Percentiles rank a stretch among this genome's conserved stretches.
Evolutionary conservation across 2,888 invertebrate genomes (phyloP).

Genomic region (Vandiemenella viatica): DNA sequence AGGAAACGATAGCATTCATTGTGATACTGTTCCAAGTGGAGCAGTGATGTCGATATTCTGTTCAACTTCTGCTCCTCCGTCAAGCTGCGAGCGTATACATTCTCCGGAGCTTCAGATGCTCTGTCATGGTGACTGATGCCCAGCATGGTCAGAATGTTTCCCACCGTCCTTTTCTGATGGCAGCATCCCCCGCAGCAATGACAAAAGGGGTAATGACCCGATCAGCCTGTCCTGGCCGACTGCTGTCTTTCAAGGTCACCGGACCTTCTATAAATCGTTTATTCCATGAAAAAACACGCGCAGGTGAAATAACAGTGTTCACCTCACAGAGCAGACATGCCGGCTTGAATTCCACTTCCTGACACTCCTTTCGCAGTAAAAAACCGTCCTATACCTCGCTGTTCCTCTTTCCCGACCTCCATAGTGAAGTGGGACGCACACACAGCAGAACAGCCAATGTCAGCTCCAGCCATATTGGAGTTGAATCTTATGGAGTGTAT

Average conservation of each 20-base stretch:
- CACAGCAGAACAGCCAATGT: too few relatives aligned
- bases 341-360: not conserved
- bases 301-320: too few relatives aligned
- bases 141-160: not conserved
- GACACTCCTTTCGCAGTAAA: not conserved
- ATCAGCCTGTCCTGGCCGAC: too few relatives aligned
- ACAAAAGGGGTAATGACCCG: not conserved
- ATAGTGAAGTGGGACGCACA: not conserved
- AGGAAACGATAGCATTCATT: not conserved
- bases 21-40: not conserved
- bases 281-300: not conserved
- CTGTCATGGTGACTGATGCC: too few relatives aligned
- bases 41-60: too few relatives aligned
- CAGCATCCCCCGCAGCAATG: not conserved
- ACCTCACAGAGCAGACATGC: too few relatives aligned
- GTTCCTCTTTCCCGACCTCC: not conserved
- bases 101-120: not conserved
- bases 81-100: not conserved
- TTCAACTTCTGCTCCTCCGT: too few relatives aligned
- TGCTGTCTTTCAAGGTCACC: not conserved
- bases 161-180: not conserved
- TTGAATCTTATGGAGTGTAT: too few relatives aligned
- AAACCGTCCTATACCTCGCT: not conserved
- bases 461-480: too few relatives aligned
- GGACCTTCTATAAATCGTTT: not conserved